These are phyloP conservation scores for Aurelia sp. DNA, from an alignment of 30 jellyfish, hydroid and myxozoan genomes.

Conservation along the genomic window DNA sequence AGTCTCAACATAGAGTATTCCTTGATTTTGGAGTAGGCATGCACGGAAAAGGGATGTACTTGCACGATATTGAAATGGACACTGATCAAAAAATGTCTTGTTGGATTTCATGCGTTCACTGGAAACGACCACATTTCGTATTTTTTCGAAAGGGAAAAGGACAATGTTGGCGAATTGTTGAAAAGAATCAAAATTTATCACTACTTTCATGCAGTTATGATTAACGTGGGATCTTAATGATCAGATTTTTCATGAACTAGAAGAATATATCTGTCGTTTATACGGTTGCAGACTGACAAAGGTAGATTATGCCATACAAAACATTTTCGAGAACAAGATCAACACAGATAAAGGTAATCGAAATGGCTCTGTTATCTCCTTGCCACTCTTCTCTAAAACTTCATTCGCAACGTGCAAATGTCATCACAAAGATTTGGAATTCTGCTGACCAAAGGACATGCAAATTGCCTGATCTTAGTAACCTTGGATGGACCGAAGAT, in stretches of 20 bases:
- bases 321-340: background rate
- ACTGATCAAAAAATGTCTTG: slow-evolving; percentile 29
- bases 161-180: background rate
- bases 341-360: background rate
- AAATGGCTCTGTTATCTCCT: background rate
- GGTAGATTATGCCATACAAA: background rate
- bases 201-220: background rate
- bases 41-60: slow-evolving; percentile 27
- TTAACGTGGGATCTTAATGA: background rate
- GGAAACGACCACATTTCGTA: slow-evolving; percentile 37
- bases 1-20: slow-evolving; percentile 4
- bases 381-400: background rate
- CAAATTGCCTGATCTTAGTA: slow-evolving; percentile 4
- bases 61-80: background rate
- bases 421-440: background rate
- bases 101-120: slow-evolving; percentile 73
- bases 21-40: slow-evolving; percentile 44
- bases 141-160: slow-evolving; percentile 45
- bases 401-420: background rate
- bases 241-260: slow-evolving; percentile 1
- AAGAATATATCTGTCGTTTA: background rate
- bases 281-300: background rate
- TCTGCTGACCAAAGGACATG: background rate
- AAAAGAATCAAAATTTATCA: slow-evolving; percentile 2
- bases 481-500: slow-evolving; percentile 2